Conservation (phyloP, 2,797 vertebrate genomes). For the Lagothrix lagotricha region DNA sequence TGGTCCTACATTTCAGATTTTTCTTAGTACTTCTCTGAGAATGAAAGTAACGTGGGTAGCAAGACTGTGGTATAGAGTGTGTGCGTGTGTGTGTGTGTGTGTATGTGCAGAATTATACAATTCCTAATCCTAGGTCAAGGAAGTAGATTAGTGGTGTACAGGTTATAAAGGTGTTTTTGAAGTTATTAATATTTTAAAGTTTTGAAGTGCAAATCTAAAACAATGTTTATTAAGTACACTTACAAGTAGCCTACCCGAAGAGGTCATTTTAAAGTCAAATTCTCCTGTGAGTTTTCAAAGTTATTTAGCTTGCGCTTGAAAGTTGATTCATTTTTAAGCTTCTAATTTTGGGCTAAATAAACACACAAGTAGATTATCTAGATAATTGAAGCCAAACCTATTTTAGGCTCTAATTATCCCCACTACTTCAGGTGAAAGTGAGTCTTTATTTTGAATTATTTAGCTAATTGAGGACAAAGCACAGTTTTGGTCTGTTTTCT, state of each 20-base stretch:
- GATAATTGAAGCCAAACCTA: constrained; percentile 74
- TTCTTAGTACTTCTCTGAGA: background rate
- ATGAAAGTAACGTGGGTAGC: background rate
- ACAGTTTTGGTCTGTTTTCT: constrained; percentile 54
- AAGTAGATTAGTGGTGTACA: background rate
- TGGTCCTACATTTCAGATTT: background rate
- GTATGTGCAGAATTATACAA: background rate
- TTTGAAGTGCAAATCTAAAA: constrained; percentile 40
- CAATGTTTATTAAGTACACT: constrained; percentile 41
- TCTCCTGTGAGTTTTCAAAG: constrained; percentile 71
- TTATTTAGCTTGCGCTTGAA: constrained; percentile 64
- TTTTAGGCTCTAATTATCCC: constrained; percentile 72
- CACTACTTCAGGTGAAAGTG: constrained; percentile 68
- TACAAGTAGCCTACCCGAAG: constrained; percentile 18
- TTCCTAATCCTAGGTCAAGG: background rate
- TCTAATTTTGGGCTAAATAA: constrained; percentile 73
- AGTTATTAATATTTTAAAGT: constrained; percentile 25
- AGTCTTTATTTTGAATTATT: constrained; percentile 74
- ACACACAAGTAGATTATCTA: constrained; percentile 75
- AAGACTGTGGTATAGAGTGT: background rate
- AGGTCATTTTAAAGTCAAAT: constrained; percentile 56
- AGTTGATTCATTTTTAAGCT: constrained; percentile 75
- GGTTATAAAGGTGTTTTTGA: constrained; percentile 3
- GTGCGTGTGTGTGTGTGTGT: no score
- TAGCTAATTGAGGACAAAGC: constrained; percentile 69